Percentiles rank a stretch among this genome's conserved stretches.
Conservation (phyloP, 1,140 invertebrate genomes). For the Eubasilissa regina region DNA sequence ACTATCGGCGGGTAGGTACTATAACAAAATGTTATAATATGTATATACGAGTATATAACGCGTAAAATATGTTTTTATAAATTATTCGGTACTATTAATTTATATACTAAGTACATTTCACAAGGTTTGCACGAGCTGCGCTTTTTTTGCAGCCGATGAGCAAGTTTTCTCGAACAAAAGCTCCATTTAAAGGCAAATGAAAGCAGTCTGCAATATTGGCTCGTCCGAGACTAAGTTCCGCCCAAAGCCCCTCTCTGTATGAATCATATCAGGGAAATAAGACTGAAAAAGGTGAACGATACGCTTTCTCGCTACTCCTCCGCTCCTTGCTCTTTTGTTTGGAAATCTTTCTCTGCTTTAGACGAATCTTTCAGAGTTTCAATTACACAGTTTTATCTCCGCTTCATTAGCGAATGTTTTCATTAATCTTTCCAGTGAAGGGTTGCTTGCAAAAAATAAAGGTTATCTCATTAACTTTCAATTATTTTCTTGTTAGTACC, state of each 20-base stretch:
- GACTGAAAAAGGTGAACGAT: constrained; percentile 18
- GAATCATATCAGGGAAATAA: constrained; percentile 34
- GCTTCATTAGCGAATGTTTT: constrained; percentile 57
- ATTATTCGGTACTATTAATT: no score
- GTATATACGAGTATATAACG: no score
- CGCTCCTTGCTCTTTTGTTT: constrained; percentile 57
- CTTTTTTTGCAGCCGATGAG: background rate
- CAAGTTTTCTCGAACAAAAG: background rate
- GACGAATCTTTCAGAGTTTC: constrained; percentile 47
- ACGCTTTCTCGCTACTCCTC: constrained; percentile 6
- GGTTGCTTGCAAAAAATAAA: background rate
- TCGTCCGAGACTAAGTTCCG: background rate
- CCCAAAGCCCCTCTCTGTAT: constrained; percentile 13
- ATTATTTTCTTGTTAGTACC: no score
- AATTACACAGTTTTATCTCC: constrained; percentile 51
- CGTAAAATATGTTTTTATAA: no score
- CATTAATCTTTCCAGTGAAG: constrained; percentile 46
- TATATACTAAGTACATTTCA: no score
- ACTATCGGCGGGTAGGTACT: no score
- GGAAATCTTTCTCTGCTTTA: constrained; percentile 50
- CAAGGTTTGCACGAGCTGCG: background rate
- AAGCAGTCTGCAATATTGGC: constrained; percentile 17
- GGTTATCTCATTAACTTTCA: no score
- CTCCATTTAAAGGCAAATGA: constrained; percentile 11
- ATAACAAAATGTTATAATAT: no score